A percentile compares a stretch with the other conserved stretches of the same genome.
Conservation (phyloP, 2,888 invertebrate species). For the Diadromus collaris region DNA sequence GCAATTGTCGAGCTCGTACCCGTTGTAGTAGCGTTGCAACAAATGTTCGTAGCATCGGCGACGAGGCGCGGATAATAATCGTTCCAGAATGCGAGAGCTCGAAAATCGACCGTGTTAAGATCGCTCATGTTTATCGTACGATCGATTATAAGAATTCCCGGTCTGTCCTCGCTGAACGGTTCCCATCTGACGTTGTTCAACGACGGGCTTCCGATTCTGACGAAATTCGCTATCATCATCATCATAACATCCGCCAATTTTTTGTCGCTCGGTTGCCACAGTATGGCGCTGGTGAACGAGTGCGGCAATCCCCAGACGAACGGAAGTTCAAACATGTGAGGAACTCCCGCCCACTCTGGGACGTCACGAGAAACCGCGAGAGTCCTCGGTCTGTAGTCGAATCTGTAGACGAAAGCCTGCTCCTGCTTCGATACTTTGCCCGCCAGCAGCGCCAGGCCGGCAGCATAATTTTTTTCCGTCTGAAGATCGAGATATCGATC, state of each 20-base stretch:
- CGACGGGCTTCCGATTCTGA: constrained; percentile 85
- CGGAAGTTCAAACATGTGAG: constrained; percentile 91
- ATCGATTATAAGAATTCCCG: constrained; percentile 88
- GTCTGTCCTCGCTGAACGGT: constrained; percentile 84
- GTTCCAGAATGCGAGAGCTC: constrained; percentile 92
- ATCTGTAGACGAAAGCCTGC: constrained; percentile 86
- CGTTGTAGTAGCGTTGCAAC: constrained; percentile 84
- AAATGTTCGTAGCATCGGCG: constrained; percentile 85
- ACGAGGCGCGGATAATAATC: constrained; percentile 90
- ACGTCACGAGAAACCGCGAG: constrained; percentile 84
- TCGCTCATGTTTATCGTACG: constrained; percentile 90
- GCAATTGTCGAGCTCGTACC: constrained; percentile 39
- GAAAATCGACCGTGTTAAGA: constrained; percentile 86
- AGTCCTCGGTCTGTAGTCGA: constrained; percentile 87
- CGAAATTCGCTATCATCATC: constrained; percentile 91
- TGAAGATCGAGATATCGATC: constrained; percentile 87
- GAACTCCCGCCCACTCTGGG: constrained; percentile 90
- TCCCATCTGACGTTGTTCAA: constrained; percentile 88
- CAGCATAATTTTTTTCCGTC: constrained; percentile 88
- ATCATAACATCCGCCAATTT: constrained; percentile 90
- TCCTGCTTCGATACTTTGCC: constrained; percentile 84
- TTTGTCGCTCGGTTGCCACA: constrained; percentile 90
- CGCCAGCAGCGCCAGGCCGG: constrained; percentile 87
- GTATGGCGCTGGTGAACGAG: constrained; percentile 72
- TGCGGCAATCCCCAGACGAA: constrained; percentile 92